Evolutionary conservation across 2,888 invertebrate species (phyloP).

Genomic region (Orthosia incerta): DNA sequence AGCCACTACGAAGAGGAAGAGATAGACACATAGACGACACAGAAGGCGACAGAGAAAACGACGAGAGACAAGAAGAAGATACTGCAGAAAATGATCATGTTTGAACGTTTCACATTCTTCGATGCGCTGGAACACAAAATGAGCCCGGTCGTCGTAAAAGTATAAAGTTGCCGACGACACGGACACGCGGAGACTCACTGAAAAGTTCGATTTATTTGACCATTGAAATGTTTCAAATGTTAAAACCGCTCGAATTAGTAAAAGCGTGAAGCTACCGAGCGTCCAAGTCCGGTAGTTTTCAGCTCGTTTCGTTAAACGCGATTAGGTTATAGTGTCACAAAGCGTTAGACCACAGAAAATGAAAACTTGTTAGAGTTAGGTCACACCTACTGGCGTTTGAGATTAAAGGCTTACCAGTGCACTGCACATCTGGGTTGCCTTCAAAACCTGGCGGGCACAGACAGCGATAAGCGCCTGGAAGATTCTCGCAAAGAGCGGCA

Average conservation of each 20-base stretch:
- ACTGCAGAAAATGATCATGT: constrained; percentile 54
- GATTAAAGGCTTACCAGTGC: constrained; percentile 92
- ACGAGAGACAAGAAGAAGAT: constrained; percentile 69
- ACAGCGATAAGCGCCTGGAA: constrained; percentile 95
- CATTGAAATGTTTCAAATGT: constrained; percentile 67
- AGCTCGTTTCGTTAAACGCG: constrained; percentile 78
- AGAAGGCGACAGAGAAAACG: constrained; percentile 78
- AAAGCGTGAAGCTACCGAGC: constrained; percentile 88
- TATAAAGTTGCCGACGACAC: constrained; percentile 67
- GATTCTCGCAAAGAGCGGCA: constrained; percentile 95
- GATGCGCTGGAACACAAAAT: constrained; percentile 57
- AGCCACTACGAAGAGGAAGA: constrained; percentile 88
- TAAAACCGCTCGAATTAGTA: constrained; percentile 82
- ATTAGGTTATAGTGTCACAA: constrained; percentile 79
- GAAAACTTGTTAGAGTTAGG: constrained; percentile 75
- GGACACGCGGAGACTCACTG: constrained; percentile 70
- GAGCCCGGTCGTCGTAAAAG: constrained; percentile 58
- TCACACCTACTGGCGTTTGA: constrained; percentile 73
- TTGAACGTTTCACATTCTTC: constrained; percentile 52
- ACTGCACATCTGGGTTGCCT: constrained; percentile 94
- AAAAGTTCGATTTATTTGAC: constrained; percentile 72
- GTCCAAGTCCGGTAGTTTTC: constrained; percentile 87
- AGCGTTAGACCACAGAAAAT: constrained; percentile 86
- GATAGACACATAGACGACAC: constrained; percentile 80
- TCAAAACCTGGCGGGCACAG: constrained; percentile 95